Evolutionary conservation across 1,140 invertebrate species (phyloP).

Genomic region (Procambarus clarkii): DNA sequence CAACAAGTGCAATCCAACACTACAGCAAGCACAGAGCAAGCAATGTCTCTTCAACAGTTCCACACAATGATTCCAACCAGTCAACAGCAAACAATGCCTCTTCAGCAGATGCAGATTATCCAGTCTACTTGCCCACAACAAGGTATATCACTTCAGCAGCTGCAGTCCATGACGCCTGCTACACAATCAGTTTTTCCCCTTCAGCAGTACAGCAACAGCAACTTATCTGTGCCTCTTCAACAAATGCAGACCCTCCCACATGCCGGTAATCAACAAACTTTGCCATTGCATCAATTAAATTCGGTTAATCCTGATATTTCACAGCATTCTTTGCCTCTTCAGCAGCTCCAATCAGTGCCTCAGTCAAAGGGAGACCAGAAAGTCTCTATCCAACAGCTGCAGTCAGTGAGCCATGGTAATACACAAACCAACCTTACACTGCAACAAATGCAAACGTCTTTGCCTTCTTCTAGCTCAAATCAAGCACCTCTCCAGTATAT

Average conservation of each 20-base stretch:
- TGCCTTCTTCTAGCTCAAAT: neutral
- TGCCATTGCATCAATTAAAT: neutral
- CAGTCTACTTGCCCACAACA: neutral
- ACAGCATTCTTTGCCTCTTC: neutral
- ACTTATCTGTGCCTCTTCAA: neutral
- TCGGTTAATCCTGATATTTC: neutral
- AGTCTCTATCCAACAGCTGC: neutral
- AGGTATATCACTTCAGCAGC: neutral
- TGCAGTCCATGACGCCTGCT: neutral
- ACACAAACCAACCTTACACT: neutral
- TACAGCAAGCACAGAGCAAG: neutral
- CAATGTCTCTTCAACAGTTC: neutral
- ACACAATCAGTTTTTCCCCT: neutral
- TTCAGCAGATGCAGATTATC: neutral
- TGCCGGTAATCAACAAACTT: neutral
- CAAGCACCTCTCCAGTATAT: neutral
- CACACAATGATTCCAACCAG: neutral
- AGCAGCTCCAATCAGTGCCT: neutral
- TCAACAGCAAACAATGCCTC: neutral
- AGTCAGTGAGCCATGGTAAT: neutral
- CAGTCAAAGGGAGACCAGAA: neutral
- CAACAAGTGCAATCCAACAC: neutral
- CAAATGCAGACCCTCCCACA: neutral
- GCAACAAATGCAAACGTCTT: neutral
- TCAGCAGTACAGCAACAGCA: neutral